Base-by-base conservation (phyloP, 2,797 vertebrate genomes). In the Sitta carolinensis region DNA sequence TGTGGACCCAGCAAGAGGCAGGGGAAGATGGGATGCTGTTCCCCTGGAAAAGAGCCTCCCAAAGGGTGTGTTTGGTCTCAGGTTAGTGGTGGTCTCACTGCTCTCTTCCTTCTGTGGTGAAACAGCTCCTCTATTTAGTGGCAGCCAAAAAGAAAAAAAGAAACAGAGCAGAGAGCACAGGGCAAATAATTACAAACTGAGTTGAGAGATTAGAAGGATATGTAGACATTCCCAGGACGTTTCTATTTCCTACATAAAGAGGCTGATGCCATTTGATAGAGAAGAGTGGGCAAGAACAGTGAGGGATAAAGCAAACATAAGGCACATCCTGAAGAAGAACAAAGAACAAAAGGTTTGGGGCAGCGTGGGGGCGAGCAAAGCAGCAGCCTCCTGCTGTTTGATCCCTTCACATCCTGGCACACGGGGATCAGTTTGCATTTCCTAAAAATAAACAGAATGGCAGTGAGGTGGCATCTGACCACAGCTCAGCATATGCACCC, bases 381-480 rank as follows among this genome's bases (percentile, higher is more conserved):
- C 5, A 75, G 13, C 5, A 11, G 34, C 87, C 64, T 92, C 85
- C 91, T 92, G 85, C 89, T 83, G 82, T 42, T 67, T 62, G 82
- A 93, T 93, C 85, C 69, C 87, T 75, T 58, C 7, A 2, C 51
- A 74, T 54, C 82, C 84, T 77, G 91, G 76, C 79, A 87, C 61
- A 86, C 1, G 2, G 43, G n/a, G 58, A 89, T 94, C 83, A 30
- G 82, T n/a, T 91, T 88, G 91, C 95, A 55, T 68, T 81, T 83
- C 85, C 93, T 86, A 93, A 94, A 94, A 95, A 92, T 90, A 94
- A 95, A 94, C 85, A 91, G 76, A 64, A 58, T 16, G 10, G 89
- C 93, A 75, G 85, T 10, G 54, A 59, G 81, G 64, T 51, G 94
- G 91, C 87, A 94, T 86, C 93, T 75, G 66, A 52, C 18, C 48